These are phyloP conservation scores for Colistium nudipinnis DNA, from an alignment of 2,113 vertebrate species.

Conservation along the genomic window DNA sequence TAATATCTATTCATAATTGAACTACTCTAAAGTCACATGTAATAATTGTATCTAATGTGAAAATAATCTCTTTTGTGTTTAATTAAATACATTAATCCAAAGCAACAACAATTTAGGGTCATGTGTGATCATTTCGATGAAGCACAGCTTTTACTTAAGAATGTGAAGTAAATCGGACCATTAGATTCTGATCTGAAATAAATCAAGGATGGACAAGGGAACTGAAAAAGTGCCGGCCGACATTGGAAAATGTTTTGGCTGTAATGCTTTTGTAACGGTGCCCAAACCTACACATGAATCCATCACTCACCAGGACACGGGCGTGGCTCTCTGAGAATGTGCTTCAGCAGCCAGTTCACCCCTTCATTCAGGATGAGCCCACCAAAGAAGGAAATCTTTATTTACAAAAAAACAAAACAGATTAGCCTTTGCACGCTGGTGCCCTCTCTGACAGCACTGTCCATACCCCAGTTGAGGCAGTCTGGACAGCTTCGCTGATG, in stretches of 20 bases:
- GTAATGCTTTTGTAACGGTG: background rate
- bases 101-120: too few relatives aligned
- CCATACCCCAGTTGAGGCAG: background rate
- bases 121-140: too few relatives aligned
- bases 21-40: background rate
- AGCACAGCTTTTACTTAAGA: background rate
- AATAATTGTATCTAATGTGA: too few relatives aligned
- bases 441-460: background rate
- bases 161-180: background rate
- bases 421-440: background rate
- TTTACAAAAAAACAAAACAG: background rate
- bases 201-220: background rate
- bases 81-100: too few relatives aligned
- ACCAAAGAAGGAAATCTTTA: conserved; percentile 95
- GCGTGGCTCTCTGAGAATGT: conserved; percentile 93
- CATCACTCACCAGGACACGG: conserved; percentile 89
- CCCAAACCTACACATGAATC: background rate
- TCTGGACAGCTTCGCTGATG: background rate
- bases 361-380: conserved; percentile 93
- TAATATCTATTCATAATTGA: background rate
- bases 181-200: background rate
- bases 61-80: too few relatives aligned
- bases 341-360: conserved; percentile 96
- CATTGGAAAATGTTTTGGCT: background rate
- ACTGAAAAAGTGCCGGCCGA: background rate